Base-by-base conservation (phyloP, 2,888 invertebrate species). In the Agapostemon virescens region DNA sequence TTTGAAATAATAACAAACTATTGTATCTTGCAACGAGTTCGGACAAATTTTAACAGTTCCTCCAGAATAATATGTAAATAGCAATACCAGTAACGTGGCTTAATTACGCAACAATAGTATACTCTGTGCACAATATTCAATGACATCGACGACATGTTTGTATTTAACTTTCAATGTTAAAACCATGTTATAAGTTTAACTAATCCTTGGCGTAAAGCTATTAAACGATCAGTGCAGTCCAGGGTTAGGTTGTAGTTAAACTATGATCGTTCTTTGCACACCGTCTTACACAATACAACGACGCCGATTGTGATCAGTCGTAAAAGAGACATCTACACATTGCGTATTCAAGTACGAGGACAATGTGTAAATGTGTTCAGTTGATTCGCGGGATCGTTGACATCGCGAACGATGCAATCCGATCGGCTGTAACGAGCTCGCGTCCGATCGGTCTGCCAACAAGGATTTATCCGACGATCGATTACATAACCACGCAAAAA, bases 401-500 rank as follows among this genome's bases (percentile, higher is more conserved):
- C 55, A 55, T 55, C 26, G 13, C 26, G 40, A 66, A 17, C 66
- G n/a, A 55, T 52, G 69, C 15, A 55, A 55, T 55, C 55, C 26
- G 17, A 55, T 23, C 26, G 15, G 26, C 15, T 55, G 6, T 15
- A 55, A 2, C 26, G 17, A 26, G 4, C 26, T 17, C 23, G 55
- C 15, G 0, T 26, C n/a, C 11, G n/a, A 49, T n/a, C n/a, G n/a
- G n/a, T 49, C 11, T 49, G 49, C 49, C 49, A 49, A 11, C n/a
- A 49, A 26, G 15, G 45, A 63, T 69, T 68, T 52, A 40, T 30
- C 74, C 69, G 58, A 40, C 72, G 74, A 76, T 69, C 69, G 76
- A 83, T 86, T 86, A 78, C 74, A 85, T 74, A 86, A 86, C 69
- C 58, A 33, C 33, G 69, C 72, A 79, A 76, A 85, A 77, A 79